Evolutionary conservation across 1,140 invertebrate genomes (phyloP).

Genomic region (Zaprionus kolodkinae): DNA sequence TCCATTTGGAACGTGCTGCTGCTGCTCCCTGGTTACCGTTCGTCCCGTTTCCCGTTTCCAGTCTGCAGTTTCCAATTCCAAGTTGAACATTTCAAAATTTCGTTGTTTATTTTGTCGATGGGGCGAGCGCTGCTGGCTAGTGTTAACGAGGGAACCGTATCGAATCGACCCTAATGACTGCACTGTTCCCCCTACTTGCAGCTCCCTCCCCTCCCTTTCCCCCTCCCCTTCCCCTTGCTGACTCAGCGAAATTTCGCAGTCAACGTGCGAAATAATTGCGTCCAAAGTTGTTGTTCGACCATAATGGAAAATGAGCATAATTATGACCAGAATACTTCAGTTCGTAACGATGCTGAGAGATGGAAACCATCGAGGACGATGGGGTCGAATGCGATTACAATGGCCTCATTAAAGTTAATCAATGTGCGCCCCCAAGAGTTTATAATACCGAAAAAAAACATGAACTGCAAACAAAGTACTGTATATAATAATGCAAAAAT

Average conservation of each 20-base stretch:
- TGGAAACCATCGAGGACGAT: neutral
- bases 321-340: constrained; percentile 3
- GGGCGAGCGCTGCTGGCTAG: neutral
- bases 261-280: constrained; percentile 6
- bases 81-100: constrained; percentile 9
- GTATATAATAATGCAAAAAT: neutral
- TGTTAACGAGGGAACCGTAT: constrained; percentile 1
- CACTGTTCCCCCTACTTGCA: neutral
- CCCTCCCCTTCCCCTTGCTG: neutral
- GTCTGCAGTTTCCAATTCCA: neutral
- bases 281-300: constrained; percentile 4
- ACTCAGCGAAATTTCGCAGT: constrained; percentile 6
- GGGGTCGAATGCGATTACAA: neutral
- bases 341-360: neutral
- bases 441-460: neutral
- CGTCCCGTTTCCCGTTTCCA: neutral
- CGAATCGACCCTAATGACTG: constrained; percentile 8
- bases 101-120: neutral
- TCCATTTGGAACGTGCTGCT: constrained; percentile 1
- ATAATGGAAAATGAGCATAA: constrained; percentile 9
- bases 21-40: neutral
- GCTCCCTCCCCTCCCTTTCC: too few relatives aligned
- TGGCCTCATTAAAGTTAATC: neutral
- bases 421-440: neutral
- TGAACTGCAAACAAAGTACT: neutral